Percentiles rank a stretch among this genome's conserved stretches.
These are phyloP conservation scores for Rhabdornis inornatus DNA, from an alignment of 2,113 vertebrate species.

Conservation along the genomic window DNA sequence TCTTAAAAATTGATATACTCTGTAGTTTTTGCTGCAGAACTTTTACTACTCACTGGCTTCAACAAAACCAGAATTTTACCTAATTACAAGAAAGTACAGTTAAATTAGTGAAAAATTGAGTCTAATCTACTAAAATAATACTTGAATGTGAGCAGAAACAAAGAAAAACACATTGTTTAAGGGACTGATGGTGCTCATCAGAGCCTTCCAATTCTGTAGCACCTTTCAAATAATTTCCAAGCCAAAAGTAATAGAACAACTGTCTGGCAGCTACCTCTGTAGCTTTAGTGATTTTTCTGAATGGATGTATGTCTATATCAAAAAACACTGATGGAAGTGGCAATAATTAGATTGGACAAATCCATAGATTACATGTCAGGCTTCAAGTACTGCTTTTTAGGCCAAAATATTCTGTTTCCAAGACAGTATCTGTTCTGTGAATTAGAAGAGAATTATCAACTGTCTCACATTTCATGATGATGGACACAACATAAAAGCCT, in stretches of 20 bases:
- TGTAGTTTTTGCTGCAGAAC: not conserved
- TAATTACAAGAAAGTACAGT: not conserved
- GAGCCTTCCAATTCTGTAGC: not conserved
- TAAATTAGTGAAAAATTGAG: not conserved
- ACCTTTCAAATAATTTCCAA: not conserved
- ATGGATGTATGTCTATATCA: not conserved
- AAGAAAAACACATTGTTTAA: not conserved
- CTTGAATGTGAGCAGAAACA: not conserved
- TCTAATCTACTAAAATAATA: not conserved
- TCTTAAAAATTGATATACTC: not conserved
- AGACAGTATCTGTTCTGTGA: not conserved
- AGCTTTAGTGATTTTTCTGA: slow-evolving; percentile 2
- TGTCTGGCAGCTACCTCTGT: not conserved
- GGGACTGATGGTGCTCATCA: not conserved
- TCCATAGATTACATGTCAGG: not conserved
- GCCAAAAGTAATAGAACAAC: not conserved
- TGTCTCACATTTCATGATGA: not conserved
- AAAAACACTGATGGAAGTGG: not conserved
- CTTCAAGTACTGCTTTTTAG: not conserved
- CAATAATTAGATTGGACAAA: not conserved
- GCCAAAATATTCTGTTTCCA: not conserved
- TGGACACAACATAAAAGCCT: not conserved
- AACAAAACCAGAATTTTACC: not conserved
- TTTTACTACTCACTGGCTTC: not conserved
- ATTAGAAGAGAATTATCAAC: not conserved